Evolutionary conservation across 2,113 vertebrate genomes (phyloP).

Genomic region (Corythornis madagascariensis): DNA sequence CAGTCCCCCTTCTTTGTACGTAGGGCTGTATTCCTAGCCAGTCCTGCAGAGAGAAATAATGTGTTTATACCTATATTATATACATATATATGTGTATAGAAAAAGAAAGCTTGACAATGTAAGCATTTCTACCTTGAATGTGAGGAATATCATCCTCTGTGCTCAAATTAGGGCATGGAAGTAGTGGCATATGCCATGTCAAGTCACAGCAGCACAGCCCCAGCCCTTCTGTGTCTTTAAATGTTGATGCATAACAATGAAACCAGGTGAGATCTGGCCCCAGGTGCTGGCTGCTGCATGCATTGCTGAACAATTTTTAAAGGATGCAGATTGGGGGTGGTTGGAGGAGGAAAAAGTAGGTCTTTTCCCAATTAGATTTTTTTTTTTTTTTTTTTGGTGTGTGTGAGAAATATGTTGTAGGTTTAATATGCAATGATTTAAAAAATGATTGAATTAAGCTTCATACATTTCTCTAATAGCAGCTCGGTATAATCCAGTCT

Average conservation of each 20-base stretch:
- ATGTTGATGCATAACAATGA: constrained; percentile 16
- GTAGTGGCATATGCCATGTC: not conserved
- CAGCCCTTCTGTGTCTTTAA: constrained; percentile 50
- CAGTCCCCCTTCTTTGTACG: not conserved
- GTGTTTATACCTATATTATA: accelerated
- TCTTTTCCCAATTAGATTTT: not conserved
- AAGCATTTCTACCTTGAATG: not conserved
- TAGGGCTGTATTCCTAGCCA: not conserved
- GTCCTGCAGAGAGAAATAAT: not conserved
- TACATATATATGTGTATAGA: accelerated
- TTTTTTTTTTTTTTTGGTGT: not conserved
- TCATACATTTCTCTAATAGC: not conserved
- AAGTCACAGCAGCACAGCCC: not conserved
- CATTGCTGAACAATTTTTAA: constrained; percentile 57
- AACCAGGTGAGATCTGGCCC: constrained; percentile 44
- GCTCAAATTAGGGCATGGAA: constrained; percentile 17
- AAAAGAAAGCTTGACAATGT: not conserved
- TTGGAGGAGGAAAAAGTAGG: constrained; percentile 20
- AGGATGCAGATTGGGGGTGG: constrained; percentile 25
- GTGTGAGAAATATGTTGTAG: not conserved
- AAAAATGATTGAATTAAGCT: not conserved
- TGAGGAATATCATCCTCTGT: not conserved
- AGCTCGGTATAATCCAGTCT: not conserved
- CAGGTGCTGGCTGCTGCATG: constrained; percentile 56
- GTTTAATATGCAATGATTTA: constrained; percentile 29